Conservation (phyloP, 1,140 invertebrate species). For the Phortica variegata region DNA sequence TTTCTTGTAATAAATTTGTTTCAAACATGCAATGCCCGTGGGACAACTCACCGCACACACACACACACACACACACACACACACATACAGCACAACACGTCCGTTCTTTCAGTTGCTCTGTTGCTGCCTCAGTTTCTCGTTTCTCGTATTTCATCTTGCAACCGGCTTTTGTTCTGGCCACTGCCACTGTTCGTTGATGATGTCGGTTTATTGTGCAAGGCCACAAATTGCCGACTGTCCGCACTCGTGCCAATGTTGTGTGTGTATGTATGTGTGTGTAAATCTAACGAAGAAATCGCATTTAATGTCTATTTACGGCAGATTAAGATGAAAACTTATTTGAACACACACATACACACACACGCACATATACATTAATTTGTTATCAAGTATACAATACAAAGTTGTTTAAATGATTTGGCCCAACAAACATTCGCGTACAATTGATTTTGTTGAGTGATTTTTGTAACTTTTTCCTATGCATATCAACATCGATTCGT, state of each 20-base stretch:
- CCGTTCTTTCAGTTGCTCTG: no score
- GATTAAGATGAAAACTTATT: constrained; percentile 55
- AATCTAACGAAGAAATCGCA: constrained; percentile 54
- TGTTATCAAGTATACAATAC: no score
- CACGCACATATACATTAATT: no score
- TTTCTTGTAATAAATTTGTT: constrained; percentile 55
- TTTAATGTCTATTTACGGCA: constrained; percentile 55
- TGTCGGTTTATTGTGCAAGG: constrained; percentile 52
- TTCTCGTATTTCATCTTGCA: constrained; percentile 2
- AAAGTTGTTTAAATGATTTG: background rate
- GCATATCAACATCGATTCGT: no score
- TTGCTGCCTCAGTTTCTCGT: background rate
- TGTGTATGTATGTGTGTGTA: constrained; percentile 29
- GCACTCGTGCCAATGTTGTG: constrained; percentile 47
- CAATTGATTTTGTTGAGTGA: constrained; percentile 3
- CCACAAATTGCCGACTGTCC: constrained; percentile 53
- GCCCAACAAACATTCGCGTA: background rate
- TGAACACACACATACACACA: no score
- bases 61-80: constrained; percentile 2
- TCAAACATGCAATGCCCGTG: constrained; percentile 50
- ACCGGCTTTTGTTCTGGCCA: constrained; percentile 46
- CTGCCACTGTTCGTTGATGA: constrained; percentile 50
- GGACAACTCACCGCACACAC: constrained; percentile 42
- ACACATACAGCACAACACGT: no score
- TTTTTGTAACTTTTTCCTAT: no score